Percentiles rank a stretch among this genome's conserved stretches.
Conservation (phyloP, 2,888 invertebrate genomes). For the Lithosia quadra region DNA sequence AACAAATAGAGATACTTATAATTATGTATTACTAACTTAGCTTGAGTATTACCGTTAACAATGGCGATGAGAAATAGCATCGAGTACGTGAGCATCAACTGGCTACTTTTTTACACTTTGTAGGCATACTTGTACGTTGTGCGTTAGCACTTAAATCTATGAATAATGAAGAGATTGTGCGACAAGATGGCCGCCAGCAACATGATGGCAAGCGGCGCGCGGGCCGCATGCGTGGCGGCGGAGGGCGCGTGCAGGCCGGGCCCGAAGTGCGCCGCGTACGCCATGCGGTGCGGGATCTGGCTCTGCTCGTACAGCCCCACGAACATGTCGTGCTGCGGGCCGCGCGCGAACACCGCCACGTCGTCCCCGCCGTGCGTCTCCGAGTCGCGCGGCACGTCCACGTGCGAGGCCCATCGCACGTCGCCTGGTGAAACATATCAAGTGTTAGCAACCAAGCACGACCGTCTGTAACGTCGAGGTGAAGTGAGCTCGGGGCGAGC, state of each 20-base stretch:
- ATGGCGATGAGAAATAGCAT: neutral
- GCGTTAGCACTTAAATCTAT: slow-evolving; percentile 88
- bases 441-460: neutral
- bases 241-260: slow-evolving; percentile 75
- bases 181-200: neutral
- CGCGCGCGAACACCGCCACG: slow-evolving; percentile 90
- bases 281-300: slow-evolving; percentile 92
- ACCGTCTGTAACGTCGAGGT: neutral
- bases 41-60: neutral
- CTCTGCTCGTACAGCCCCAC: slow-evolving; percentile 92
- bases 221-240: slow-evolving; percentile 23
- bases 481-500: too few species aligned
- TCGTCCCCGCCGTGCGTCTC: slow-evolving; percentile 94
- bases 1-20: neutral
- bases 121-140: too few species aligned
- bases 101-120: too few species aligned
- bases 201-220: neutral
- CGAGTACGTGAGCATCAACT: neutral
- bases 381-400: slow-evolving; percentile 79
- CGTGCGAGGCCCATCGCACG: slow-evolving; percentile 8
- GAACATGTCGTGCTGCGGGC: slow-evolving; percentile 91
- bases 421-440: neutral
- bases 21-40: neutral
- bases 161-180: slow-evolving; percentile 44
- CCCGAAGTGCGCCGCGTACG: slow-evolving; percentile 90